A percentile compares a stretch with the other conserved stretches of the same genome.
Conservation (phyloP, 2,888 invertebrate genomes). For the Platycnemis pennipes region DNA sequence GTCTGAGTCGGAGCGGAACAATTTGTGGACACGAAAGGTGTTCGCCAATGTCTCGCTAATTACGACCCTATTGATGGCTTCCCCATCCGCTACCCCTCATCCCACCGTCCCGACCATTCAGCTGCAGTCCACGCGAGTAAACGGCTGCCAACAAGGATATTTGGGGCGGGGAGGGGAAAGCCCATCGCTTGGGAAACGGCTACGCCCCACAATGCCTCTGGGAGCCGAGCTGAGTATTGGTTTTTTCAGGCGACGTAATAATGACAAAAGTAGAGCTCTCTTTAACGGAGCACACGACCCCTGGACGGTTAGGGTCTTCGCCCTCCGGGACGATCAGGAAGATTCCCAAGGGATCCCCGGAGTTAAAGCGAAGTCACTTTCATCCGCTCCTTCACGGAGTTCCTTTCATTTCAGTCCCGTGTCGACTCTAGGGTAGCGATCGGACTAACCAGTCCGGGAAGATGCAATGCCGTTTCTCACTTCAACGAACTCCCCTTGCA, state of each 20-base stretch:
- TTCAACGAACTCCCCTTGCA: too few relatives aligned
- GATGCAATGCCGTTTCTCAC: too few relatives aligned
- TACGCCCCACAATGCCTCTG: neutral
- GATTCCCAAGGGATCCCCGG: neutral
- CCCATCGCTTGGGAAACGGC: neutral
- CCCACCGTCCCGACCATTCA: neutral
- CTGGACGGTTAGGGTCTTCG: too few relatives aligned
- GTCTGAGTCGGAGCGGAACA: constrained; percentile 41
- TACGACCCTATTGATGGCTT: constrained; percentile 57
- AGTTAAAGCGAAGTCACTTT: neutral
- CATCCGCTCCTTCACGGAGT: neutral
- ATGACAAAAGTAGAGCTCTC: neutral
- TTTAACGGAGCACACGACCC: neutral
- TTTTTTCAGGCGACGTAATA: neutral
- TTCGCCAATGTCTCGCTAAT: constrained; percentile 58
- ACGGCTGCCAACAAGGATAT: neutral
- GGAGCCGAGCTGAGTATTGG: neutral
- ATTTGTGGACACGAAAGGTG: constrained; percentile 44
- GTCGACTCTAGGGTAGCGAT: too few relatives aligned
- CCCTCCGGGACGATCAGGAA: neutral
- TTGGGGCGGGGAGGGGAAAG: neutral
- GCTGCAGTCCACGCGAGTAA: neutral
- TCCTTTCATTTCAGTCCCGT: too few relatives aligned
- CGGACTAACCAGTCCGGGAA: too few relatives aligned
- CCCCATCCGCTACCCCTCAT: neutral